Evolutionary conservation across 2,888 invertebrate species (phyloP), one percentile per base, ranked within the genome.

Genomic region (Lasioglossum pauxillum): DNA sequence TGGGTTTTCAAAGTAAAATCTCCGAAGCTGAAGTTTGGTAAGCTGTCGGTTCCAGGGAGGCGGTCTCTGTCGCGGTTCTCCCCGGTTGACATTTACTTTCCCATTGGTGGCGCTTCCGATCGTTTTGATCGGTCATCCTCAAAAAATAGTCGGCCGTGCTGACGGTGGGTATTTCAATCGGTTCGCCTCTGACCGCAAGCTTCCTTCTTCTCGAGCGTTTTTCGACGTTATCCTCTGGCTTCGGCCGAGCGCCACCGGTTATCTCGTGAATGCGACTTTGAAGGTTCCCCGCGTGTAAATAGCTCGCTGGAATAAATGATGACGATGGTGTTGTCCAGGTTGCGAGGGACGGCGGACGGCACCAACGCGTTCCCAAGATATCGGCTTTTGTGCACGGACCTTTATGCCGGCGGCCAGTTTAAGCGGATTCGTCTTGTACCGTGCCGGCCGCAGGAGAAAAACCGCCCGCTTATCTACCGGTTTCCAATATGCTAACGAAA

Each of bases 241-340:
- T 91, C 90, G 88, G 90, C 80, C 87, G 92, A 91, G 91, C 90
- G 27, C 86, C 82, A 53, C 23, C 86, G 92, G 93, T 93, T 93
- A 94, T 93, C 93, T 93, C 89, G 90, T 92, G 92, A 91, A 91
- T 91, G 90, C 89, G 89, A 91, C 93, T 93, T 92, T 93, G 94
- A 94, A 93, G 92, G 87, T 67, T 67, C 88, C 90, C 87, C 53
- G 89, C 90, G 92, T 90, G 93, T 92, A 94, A 93, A 93, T 93
- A 93, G 93, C 91, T 91, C 91, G 86, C 88, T 89, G 90, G 92
- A 93, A 94, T 94, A 93, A 94, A 93, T 92, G 92, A 94, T 93
- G 93, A 92, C 88, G 90, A 84, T 72, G 82, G 23, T n/a, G 23
- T n/a, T 27, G 78, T 69, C 19, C 10, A 23, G 23, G 64, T 75